Conservation (phyloP, 2,888 invertebrate species). For the Limnephilus lunatus region DNA sequence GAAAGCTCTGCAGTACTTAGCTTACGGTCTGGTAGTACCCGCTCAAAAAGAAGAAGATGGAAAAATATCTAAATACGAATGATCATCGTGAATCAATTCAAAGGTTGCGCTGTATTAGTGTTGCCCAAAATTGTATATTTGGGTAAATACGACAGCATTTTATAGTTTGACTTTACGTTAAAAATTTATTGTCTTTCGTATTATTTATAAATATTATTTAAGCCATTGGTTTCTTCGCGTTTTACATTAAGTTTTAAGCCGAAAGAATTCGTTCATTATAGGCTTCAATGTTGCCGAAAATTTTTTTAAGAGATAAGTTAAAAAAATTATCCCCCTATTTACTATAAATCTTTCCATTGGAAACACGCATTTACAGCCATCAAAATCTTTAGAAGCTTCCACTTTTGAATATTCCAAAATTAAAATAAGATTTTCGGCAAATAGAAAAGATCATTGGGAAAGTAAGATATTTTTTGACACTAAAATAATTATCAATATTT, state of each 20-base stretch:
- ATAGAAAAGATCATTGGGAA: background rate
- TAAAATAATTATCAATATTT: background rate
- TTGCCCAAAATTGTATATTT: no score
- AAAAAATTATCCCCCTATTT: background rate
- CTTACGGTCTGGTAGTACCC: no score
- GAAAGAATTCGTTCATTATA: background rate
- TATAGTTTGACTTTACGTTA: no score
- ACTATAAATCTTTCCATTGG: background rate
- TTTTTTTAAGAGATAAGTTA: background rate
- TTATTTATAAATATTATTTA: background rate
- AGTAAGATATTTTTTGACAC: background rate
- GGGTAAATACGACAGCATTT: no score
- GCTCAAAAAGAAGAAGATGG: no score
- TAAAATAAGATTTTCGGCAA: background rate
- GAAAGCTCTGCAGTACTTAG: background rate
- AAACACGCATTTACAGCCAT: background rate
- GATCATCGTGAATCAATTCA: no score
- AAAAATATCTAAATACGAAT: no score
- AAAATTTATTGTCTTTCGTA: background rate
- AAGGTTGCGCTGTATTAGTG: no score
- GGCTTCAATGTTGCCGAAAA: background rate
- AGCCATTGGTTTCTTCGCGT: background rate
- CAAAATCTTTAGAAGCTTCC: background rate
- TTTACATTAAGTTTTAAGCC: background rate
- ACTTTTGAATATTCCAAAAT: background rate